Evolutionary conservation across 2,888 invertebrate species (phyloP).

Genomic region (Ormyrus thymus): DNA sequence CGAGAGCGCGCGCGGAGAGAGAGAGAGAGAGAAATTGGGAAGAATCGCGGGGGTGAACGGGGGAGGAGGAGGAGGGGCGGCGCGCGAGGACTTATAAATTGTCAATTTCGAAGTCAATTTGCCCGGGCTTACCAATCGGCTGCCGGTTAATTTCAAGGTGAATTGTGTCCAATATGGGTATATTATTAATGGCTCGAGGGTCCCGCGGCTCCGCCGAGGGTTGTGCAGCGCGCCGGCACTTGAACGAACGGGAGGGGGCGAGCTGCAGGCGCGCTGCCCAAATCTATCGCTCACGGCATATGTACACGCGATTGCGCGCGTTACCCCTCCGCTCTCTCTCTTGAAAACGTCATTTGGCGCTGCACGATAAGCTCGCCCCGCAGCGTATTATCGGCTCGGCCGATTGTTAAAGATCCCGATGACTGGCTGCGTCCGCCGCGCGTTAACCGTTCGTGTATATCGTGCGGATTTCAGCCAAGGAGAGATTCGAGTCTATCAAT

Average conservation of each 20-base stretch:
- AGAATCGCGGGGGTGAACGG: slow-evolving; percentile 7
- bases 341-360: slow-evolving; percentile 53
- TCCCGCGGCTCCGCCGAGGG: slow-evolving; percentile 56
- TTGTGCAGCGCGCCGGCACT: slow-evolving; percentile 56
- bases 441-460: too few species aligned
- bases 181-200: slow-evolving; percentile 73
- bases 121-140: slow-evolving; percentile 74
- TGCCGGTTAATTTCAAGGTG: slow-evolving; percentile 76
- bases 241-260: slow-evolving; percentile 63
- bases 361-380: slow-evolving; percentile 37
- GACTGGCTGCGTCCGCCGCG: neutral
- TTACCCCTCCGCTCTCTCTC: slow-evolving; percentile 36
- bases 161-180: slow-evolving; percentile 76
- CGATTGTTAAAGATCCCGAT: slow-evolving; percentile 49
- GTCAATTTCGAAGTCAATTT: slow-evolving; percentile 75
- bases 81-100: slow-evolving; percentile 53
- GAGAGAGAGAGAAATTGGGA: slow-evolving; percentile 9
- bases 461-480: too few species aligned
- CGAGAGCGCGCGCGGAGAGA: neutral
- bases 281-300: slow-evolving; percentile 69
- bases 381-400: neutral
- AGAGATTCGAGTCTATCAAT: too few species aligned
- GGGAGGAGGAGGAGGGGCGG: neutral
- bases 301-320: slow-evolving; percentile 50
- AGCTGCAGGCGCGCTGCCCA: slow-evolving; percentile 68